Evolutionary conservation across 2,113 vertebrate genomes (phyloP).

Genomic region (Proteles cristata): DNA sequence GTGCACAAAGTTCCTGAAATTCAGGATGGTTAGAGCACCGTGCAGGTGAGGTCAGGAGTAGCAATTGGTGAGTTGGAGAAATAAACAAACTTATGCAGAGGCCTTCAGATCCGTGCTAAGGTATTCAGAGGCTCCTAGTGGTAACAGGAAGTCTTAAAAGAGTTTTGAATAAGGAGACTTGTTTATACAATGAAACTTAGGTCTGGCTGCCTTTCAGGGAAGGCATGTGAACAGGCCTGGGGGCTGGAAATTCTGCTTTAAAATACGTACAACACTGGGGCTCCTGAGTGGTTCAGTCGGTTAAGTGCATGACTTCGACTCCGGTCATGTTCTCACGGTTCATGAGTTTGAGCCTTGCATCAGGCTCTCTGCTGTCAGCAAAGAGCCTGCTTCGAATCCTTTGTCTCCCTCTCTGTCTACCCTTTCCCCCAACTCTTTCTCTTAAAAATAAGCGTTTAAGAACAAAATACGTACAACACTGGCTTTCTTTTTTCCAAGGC

Average conservation of each 20-base stretch:
- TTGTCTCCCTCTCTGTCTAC: too few species aligned
- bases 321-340: too few species aligned
- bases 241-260: not conserved
- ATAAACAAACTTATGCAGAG: not conserved
- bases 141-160: not conserved
- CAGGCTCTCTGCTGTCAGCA: too few species aligned
- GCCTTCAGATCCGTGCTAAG: not conserved
- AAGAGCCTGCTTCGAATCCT: too few species aligned
- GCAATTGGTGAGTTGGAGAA: not conserved
- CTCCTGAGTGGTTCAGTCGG: too few species aligned
- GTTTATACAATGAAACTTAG: not conserved
- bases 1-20: not conserved
- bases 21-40: not conserved
- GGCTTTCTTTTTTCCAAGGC: not conserved
- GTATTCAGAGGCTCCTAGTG: not conserved
- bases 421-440: too few species aligned
- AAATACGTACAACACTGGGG: not conserved
- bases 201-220: not conserved
- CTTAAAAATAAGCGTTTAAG: too few species aligned
- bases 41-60: not conserved
- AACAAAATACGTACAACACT: not conserved
- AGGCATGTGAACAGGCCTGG: not conserved
- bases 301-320: too few species aligned
- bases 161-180: not conserved
- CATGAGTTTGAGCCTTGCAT: too few species aligned